A percentile compares a stretch with the other conserved stretches of the same genome.
phyloP scores from a whole-genome alignment of 2,888 invertebrate species.

The Ceratothoa steindachneri region DNA sequence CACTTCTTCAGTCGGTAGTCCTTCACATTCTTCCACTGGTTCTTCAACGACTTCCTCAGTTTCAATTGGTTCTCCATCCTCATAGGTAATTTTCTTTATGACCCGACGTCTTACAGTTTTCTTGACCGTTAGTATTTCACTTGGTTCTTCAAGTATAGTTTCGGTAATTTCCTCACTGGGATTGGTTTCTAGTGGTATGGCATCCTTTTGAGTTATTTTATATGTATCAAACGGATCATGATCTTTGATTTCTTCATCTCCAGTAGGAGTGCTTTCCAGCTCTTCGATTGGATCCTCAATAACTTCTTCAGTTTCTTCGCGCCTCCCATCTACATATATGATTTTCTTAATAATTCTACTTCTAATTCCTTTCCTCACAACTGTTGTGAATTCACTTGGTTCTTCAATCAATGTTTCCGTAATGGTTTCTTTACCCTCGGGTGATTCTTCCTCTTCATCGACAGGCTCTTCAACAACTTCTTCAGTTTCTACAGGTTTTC shows the following conservation, averaged over 20 bases:
- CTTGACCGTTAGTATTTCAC: slow-evolving; percentile 4
- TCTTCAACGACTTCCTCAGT: slow-evolving; percentile 24
- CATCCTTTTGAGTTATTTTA: neutral
- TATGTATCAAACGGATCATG: too few relatives aligned
- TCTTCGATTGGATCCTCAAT: slow-evolving; percentile 14
- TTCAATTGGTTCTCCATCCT: slow-evolving; percentile 23
- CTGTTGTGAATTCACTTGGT: neutral
- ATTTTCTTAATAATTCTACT: slow-evolving; percentile 20
- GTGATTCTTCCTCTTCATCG: neutral
- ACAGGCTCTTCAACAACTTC: slow-evolving; percentile 21
- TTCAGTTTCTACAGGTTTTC: slow-evolving; percentile 25
- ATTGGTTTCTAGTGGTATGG: neutral
- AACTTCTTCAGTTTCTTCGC: slow-evolving; percentile 21
- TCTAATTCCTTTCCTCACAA: neutral
- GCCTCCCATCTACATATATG: slow-evolving; percentile 20
- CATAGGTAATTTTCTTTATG: slow-evolving; percentile 15
- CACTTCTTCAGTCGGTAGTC: neutral
- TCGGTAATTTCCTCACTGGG: neutral
- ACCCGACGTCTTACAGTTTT: slow-evolving; percentile 19
- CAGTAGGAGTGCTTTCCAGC: neutral
- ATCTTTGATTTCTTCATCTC: slow-evolving; percentile 9
- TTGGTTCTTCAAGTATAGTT: slow-evolving; percentile 10
- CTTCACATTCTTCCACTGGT: slow-evolving; percentile 14
- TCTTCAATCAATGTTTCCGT: neutral
- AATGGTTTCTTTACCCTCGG: neutral